Conservation (phyloP, 2,888 invertebrate genomes). For the Diaphora mendica region DNA sequence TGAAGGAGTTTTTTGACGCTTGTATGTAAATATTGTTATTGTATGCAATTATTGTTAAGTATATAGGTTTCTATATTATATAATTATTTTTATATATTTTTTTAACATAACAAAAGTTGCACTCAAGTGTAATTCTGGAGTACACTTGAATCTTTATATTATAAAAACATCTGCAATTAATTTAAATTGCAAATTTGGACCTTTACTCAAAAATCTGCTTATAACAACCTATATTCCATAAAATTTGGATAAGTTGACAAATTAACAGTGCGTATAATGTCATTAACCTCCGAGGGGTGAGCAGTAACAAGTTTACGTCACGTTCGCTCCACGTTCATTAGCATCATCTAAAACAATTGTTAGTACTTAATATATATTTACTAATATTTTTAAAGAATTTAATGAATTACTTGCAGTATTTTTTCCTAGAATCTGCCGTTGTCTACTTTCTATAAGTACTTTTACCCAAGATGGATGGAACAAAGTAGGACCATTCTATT, state of each 20-base stretch:
- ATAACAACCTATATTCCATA: neutral
- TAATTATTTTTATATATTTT: too few relatives aligned
- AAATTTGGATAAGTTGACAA: conserved; percentile 7
- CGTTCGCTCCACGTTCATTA: conserved; percentile 53
- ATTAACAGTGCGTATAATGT: conserved; percentile 39
- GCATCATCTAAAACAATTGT: conserved; percentile 41
- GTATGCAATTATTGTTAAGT: too few relatives aligned
- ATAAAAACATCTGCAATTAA: neutral
- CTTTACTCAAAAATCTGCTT: neutral
- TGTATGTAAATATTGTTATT: too few relatives aligned
- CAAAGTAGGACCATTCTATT: neutral
- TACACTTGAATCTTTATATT: neutral
- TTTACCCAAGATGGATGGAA: neutral
- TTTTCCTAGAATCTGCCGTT: neutral
- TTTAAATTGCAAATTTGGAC: neutral
- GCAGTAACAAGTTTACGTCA: conserved; percentile 50
- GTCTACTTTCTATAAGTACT: neutral
- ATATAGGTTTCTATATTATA: too few relatives aligned
- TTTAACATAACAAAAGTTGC: neutral
- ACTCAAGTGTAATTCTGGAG: neutral
- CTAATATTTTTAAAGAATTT: neutral
- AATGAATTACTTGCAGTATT: neutral
- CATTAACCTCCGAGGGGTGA: conserved; percentile 37
- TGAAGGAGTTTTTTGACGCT: too few relatives aligned
- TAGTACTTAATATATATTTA: conserved; percentile 20